Evolutionary conservation across 2,113 vertebrate species (phyloP), one percentile per base, ranked within the genome.

Genomic region (Hyla sarda): DNA sequence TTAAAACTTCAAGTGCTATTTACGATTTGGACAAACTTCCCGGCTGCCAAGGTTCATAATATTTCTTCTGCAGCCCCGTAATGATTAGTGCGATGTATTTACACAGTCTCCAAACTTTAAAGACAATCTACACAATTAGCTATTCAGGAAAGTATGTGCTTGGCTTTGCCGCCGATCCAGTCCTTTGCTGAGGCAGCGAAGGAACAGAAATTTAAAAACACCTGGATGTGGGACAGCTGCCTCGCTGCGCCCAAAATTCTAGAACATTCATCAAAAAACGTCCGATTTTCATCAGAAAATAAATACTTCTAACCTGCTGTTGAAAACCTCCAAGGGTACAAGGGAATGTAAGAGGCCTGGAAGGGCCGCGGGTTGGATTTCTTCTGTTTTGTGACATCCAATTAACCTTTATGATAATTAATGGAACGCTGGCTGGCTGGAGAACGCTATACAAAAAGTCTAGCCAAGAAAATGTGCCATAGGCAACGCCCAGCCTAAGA

Each of bases 151-250:
- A 50, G 45, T 21, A 85, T 85, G 83, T 37, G 56, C 41, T 85
- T 85, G 83, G 83, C 73, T 83, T 73, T 17, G 48, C 73, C 54
- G 48, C 58, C 19, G 50, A 89, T 21, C 19, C 16, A 16, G 89
- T 2, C 25, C n/a, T 78, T 32, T 85, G 83, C 83, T 85, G 73
- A 85, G 28, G 32, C 74, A 14, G 37, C 6, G 23, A 60, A 84
- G 37, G 41, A 58, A 17, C 25, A 60, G 37, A 81, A 81, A 62
- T 56, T 6, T 65, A 56, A 82, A 89, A 80, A 1, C 37, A 58
- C 23, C 58, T 41, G 48, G 50, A 71, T 84, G 30, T 17, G 73
- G 79, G 76, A 72, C 19, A 80, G 50, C 11, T 21, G 6, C 12
- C 25, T 37, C 16, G 54, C 37, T 23, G 83, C 56, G 65, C 34